Evolutionary conservation across 2,888 invertebrate genomes (phyloP), one percentile per base, ranked within the genome.

Genomic region (Drosophila buzzatii): DNA sequence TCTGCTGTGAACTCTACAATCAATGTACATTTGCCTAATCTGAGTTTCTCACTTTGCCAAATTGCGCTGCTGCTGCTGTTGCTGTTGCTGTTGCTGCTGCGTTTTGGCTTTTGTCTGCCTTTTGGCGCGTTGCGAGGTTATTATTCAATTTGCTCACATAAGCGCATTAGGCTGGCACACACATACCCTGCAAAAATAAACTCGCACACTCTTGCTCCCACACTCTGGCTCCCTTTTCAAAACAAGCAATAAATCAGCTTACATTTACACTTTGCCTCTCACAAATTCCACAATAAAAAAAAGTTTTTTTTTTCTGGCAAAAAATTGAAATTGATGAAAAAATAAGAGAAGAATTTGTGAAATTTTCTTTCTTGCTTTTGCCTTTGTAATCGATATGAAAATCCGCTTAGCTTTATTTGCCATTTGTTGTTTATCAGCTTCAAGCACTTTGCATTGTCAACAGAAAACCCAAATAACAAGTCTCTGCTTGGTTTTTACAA

Each of bases 101-200:
- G 51, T 33, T 58, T 63, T 62, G 41, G 41, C 33, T 75, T 65
- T 79, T 83, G 59, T 70, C 63, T 53, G 55, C 12, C 42, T 61
- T 68, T 53, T 39, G 53, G 53, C 53, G 53, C 51, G 33, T 51
- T 51, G 44, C 59, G 70, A 81, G 70, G 62, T 76, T 90, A 75
- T 81, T 89, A 87, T 85, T 85, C 88, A 81, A 85, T 87, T 87
- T 87, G 68, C 62, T 80, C 73, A 71, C 70, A 72, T 87, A 85
- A 85, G 80, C 75, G 73, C 86, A 85, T 86, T 86, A 90, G 49
- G 61, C 69, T 82, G 55, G 59, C 65, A 68, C 35, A 66, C 57
- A 66, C n/a, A 60, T 58, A 37, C 44, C 18, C 55, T 37, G 7
- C 52, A 55, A 52, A 60, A 52, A 33, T 27, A 31, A 18, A 67